Conservation (phyloP, 2,113 vertebrate species). For the Pygoscelis antarcticus region DNA sequence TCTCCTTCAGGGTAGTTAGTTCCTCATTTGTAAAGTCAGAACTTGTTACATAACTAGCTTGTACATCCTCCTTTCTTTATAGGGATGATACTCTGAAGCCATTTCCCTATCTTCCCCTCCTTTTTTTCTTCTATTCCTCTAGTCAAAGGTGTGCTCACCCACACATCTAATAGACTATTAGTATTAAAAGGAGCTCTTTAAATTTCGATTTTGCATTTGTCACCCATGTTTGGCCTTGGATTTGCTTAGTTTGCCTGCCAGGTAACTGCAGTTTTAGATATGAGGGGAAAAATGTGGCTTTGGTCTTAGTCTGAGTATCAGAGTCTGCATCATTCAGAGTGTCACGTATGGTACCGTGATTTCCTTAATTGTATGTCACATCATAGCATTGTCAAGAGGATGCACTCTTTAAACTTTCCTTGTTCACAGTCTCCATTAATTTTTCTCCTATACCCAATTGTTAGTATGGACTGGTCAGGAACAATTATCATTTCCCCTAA, state of each 20-base stretch:
- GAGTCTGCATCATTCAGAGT: not conserved
- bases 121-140: not conserved
- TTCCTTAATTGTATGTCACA: not conserved
- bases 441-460: not conserved
- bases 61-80: not conserved
- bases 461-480: not conserved
- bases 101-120: not conserved
- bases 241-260: not conserved
- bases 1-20: not conserved
- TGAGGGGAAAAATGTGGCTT: not conserved
- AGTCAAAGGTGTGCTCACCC: not conserved
- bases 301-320: not conserved
- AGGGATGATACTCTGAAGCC: not conserved
- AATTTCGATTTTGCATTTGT: not conserved
- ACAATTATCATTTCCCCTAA: not conserved
- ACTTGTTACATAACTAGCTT: not conserved
- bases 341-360: not conserved
- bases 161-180: not conserved
- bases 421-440: not conserved
- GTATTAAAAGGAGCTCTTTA: not conserved
- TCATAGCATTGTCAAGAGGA: not conserved
- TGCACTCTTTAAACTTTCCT: not conserved
- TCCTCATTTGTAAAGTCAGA: not conserved
- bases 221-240: not conserved
- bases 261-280: not conserved